phyloP scores from a whole-genome alignment of 2,888 invertebrate species.

The Selenia dentaria region DNA sequence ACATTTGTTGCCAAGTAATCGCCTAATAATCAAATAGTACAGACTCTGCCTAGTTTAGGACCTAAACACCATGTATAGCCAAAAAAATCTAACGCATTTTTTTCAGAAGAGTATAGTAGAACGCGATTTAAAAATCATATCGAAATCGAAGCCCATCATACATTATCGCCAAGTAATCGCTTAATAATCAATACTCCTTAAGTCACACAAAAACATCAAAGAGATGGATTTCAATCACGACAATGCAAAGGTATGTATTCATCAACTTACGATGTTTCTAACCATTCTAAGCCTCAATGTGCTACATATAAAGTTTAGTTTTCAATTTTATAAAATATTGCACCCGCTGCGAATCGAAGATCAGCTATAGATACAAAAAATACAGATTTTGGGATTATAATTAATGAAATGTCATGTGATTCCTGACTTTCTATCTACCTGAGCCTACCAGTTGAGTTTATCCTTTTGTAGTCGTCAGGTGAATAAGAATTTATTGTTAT shows the following conservation, averaged over 20 bases:
- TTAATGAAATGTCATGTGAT: conserved; percentile 69
- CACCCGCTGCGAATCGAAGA: conserved; percentile 68
- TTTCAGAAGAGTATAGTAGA: no score
- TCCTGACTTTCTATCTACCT: conserved; percentile 54
- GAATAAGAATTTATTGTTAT: not conserved
- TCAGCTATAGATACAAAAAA: conserved; percentile 52
- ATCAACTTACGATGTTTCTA: conserved; percentile 15
- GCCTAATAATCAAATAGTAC: no score
- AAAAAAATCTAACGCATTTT: no score
- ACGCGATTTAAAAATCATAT: no score
- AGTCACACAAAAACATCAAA: conserved; percentile 57
- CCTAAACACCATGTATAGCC: no score
- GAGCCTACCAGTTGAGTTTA: conserved; percentile 18
- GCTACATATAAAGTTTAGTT: conserved; percentile 14
- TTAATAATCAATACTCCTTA: conserved; percentile 79
- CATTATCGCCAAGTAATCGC: conserved; percentile 66
- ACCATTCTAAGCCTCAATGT: conserved; percentile 22
- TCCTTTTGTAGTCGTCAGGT: not conserved
- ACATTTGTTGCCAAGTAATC: no score
- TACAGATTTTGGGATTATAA: conserved; percentile 66
- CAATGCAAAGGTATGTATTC: conserved; percentile 34
- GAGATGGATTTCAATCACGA: conserved; percentile 57
- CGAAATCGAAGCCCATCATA: conserved; percentile 24
- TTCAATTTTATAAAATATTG: conserved; percentile 28
- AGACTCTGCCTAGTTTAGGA: no score